Evolutionary conservation across 2,113 vertebrate species (phyloP).

Genomic region (Oryzias celebensis): DNA sequence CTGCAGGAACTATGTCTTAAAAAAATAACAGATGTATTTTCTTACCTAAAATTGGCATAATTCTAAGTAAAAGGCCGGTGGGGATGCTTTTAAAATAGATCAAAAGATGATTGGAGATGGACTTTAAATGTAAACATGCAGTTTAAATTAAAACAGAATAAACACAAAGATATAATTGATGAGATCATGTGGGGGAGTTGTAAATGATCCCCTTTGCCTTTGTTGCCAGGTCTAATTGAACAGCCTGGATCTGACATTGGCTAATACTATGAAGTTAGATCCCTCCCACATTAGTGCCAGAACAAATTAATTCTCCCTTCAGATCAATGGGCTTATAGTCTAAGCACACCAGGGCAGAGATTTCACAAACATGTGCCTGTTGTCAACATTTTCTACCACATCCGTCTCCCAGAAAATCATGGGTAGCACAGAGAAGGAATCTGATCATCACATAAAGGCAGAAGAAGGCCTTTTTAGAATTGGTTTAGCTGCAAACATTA

Average conservation of each 20-base stretch:
- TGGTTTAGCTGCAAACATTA: slow-evolving; percentile 44
- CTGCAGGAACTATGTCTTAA: too few relatives aligned
- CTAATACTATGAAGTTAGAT: slow-evolving; percentile 53
- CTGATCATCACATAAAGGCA: slow-evolving; percentile 31
- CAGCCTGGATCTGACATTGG: slow-evolving; percentile 49
- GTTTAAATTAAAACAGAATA: slow-evolving; percentile 16
- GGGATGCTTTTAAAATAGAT: too few relatives aligned
- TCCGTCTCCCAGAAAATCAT: slow-evolving; percentile 19
- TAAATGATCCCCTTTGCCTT: slow-evolving; percentile 34
- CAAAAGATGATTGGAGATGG: neutral
- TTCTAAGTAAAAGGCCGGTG: too few relatives aligned
- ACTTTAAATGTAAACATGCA: slow-evolving; percentile 20
- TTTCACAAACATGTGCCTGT: slow-evolving; percentile 43
- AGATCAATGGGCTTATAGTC: slow-evolving; percentile 65
- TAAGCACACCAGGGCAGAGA: slow-evolving; percentile 42
- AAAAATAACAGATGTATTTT: too few relatives aligned
- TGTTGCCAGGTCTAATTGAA: slow-evolving; percentile 59
- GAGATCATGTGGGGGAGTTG: slow-evolving; percentile 15
- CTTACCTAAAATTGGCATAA: too few relatives aligned
- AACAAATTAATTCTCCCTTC: slow-evolving; percentile 60
- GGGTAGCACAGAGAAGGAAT: slow-evolving; percentile 40
- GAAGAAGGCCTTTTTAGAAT: slow-evolving; percentile 6
- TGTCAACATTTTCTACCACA: slow-evolving; percentile 25
- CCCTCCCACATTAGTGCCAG: slow-evolving; percentile 59
- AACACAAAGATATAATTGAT: slow-evolving; percentile 10